phyloP scores from a whole-genome alignment of 2,113 vertebrate species.

The Nibea coibor region DNA sequence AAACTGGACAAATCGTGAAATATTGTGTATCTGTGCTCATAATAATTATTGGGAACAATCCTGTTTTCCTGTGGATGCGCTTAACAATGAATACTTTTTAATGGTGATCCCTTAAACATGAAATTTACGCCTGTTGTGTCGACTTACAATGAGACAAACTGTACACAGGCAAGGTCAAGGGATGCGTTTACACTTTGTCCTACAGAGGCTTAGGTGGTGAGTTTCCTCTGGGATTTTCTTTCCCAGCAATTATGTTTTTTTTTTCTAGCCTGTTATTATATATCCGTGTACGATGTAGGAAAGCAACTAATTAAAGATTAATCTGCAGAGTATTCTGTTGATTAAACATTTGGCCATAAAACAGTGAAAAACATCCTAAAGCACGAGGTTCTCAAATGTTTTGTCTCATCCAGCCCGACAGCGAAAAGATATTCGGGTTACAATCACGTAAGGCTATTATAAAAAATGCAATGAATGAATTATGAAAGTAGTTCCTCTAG shows the following conservation, averaged over 20 bases:
- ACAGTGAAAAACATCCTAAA: neutral
- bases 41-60: neutral
- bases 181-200: constrained; percentile 40
- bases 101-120: neutral
- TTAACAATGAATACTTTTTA: constrained; percentile 2
- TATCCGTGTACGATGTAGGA: neutral
- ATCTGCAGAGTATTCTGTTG: neutral
- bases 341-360: neutral
- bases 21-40: neutral
- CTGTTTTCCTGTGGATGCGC: neutral
- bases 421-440: constrained; percentile 17
- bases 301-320: neutral
- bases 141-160: constrained; percentile 21
- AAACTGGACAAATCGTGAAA: neutral
- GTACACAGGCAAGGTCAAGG: constrained; percentile 30
- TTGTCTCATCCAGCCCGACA: neutral
- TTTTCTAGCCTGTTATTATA: neutral
- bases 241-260: neutral
- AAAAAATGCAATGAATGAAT: neutral
- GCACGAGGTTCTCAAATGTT: neutral
- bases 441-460: neutral
- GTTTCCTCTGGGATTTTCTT: neutral
- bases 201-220: neutral
- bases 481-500: neutral
- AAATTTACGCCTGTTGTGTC: constrained; percentile 20